Base-by-base conservation (phyloP, 2,797 vertebrate genomes). In the Cryptoblepharus egeriae region DNA sequence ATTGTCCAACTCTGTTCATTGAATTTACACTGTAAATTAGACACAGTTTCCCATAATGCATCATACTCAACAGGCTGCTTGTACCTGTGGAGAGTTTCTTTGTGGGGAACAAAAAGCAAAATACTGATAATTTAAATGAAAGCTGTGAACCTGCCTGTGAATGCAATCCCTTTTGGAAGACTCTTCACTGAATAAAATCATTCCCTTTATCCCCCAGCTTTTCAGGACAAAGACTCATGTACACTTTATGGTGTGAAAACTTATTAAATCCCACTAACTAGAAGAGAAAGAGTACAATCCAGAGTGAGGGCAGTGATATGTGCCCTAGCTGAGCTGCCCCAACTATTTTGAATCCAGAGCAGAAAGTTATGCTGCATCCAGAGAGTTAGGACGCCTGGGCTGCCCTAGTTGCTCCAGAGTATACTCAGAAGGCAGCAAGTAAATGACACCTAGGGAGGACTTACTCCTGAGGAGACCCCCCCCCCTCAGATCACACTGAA, bases 121-220 rank as follows among this genome's bases (percentile, higher is more conserved):
- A 32, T 5, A 1, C 12, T 57, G 26, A 10, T 11, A n/a, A 10
- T 72, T 81, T 13, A 16, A 80, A 65, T 39, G 2, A 32, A n/a
- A 30, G 39, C 55, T 65, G 39, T 65, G 37, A 65, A 28, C 24
- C 60, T 64, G 55, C 63, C 24, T 61, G 58, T 68, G 73, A 73
- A 58, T 24, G 24, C 65, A 77, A 64, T 77, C 30, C 74, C 63
- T 35, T 10, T 18, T 73, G 22, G 82, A 60, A 60, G 78, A 65
- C 75, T 15, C 30, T 77, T 2, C 79, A 77, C 55, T 5, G 8
- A 57, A 61, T 78, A 1, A 3, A 28, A n/a, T 28, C 61, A 18
- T 42, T 65, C 37, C 82, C 68, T 37, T 39, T 55, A 61, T 20
- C 1, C 1, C 5, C 1, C 45, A 32, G 49, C 20, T 76, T 42